Conservation (phyloP, 2,888 invertebrate genomes). For the Drosophila subsilvestris region DNA sequence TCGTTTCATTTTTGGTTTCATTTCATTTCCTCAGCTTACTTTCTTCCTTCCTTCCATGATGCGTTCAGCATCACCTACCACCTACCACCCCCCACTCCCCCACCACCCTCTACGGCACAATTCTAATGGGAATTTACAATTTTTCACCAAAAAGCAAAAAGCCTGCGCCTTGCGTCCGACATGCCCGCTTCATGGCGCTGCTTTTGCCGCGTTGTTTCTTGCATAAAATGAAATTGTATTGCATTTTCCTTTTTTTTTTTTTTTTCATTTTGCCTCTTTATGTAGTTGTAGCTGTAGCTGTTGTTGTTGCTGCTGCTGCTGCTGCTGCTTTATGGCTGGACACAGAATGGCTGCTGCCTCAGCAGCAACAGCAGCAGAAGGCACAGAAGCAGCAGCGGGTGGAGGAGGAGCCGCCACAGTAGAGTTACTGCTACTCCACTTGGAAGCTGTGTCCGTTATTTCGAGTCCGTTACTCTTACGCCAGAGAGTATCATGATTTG, state of each 20-base stretch:
- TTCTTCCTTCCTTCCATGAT: constrained; percentile 32
- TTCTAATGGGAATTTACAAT: constrained; percentile 79
- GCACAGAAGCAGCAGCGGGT: constrained; percentile 8
- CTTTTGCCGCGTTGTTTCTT: constrained; percentile 65
- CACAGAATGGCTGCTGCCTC: constrained; percentile 72
- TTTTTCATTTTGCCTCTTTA: constrained; percentile 9
- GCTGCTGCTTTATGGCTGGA: constrained; percentile 73
- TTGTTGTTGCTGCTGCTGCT: constrained; percentile 8
- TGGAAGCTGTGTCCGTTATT: constrained; percentile 38
- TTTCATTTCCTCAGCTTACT: constrained; percentile 64
- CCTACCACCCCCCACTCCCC: neutral
- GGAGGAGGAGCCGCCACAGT: constrained; percentile 7
- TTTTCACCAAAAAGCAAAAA: constrained; percentile 70
- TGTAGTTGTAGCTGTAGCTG: constrained; percentile 6
- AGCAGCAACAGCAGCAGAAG: constrained; percentile 41
- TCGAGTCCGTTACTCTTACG: neutral
- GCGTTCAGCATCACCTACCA: constrained; percentile 11
- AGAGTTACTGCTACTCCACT: constrained; percentile 47
- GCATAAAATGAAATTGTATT: constrained; percentile 78
- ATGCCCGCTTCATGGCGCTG: neutral
- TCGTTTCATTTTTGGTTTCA: constrained; percentile 66
- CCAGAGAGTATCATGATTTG: neutral
- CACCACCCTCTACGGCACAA: constrained; percentile 55
- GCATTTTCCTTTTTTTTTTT: constrained; percentile 57
- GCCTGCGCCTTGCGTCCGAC: constrained; percentile 10